Conservation (phyloP, 2,113 vertebrate species). For the Piaya cayana region DNA sequence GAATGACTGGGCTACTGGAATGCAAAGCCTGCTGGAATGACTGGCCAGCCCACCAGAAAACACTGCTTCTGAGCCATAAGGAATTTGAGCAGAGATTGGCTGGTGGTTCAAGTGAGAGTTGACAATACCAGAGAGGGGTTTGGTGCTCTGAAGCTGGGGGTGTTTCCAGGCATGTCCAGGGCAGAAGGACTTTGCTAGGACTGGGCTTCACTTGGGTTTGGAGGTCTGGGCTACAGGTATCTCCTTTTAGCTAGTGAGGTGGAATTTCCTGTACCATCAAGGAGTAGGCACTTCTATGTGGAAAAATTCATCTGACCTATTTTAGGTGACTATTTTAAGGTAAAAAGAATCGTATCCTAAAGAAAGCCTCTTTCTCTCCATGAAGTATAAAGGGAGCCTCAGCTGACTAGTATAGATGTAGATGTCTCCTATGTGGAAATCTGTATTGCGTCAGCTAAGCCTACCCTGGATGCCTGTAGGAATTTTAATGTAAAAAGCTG, state of each 20-base stretch:
- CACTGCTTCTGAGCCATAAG: neutral
- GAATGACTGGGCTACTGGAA: no score
- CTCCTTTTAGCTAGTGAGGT: neutral
- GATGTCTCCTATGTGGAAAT: neutral
- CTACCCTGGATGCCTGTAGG: neutral
- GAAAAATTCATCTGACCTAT: neutral
- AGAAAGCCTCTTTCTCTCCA: neutral
- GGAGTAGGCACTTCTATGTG: neutral
- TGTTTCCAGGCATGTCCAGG: neutral
- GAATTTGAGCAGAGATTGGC: neutral
- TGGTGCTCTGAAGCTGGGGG: fast-evolving
- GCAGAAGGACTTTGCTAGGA: neutral
- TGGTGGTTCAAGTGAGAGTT: neutral
- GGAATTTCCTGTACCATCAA: neutral
- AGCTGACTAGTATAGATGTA: neutral
- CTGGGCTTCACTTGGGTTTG: neutral
- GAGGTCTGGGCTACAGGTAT: neutral
- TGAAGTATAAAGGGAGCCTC: neutral
- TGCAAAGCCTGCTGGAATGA: no score
- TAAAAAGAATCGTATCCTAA: neutral
- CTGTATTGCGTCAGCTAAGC: neutral
- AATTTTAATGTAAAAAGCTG: neutral
- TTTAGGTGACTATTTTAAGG: conserved; percentile 28
- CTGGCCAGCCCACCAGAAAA: no score
- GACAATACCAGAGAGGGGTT: neutral